Evolutionary conservation across 1,140 invertebrate genomes (phyloP), one percentile per base, ranked within the genome.

Genomic region (Lucilia sericata): DNA sequence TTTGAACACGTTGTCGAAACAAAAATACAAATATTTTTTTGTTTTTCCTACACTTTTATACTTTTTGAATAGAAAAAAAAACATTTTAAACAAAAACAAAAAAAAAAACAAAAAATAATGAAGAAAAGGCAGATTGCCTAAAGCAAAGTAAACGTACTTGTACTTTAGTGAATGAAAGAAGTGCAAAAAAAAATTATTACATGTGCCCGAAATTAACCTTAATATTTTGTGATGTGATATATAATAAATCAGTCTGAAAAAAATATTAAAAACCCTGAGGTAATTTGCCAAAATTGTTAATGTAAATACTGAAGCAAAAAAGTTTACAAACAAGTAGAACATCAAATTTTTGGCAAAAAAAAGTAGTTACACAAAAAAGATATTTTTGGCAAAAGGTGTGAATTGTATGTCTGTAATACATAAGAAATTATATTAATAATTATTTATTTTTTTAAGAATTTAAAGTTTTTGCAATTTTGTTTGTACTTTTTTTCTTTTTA

Each of bases 131-230:
- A n/a, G n/a, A n/a, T n/a, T n/a, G n/a, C n/a, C n/a, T n/a, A n/a
- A n/a, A n/a, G n/a, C n/a, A n/a, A n/a, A n/a, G n/a, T n/a, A n/a
- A n/a, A n/a, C n/a, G n/a, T n/a, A n/a, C n/a, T n/a, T n/a, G n/a
- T n/a, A n/a, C n/a, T n/a, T n/a, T n/a, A n/a, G n/a, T n/a, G n/a
- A n/a, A n/a, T n/a, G n/a, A n/a, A n/a, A n/a, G n/a, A n/a, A n/a
- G n/a, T n/a, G n/a, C n/a, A n/a, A 30, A 30, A 75, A 75, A 75
- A 75, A 21, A 25, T 74, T 10, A 13, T 30, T 75, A 75, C 74
- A 75, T 75, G 74, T 75, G 25, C 4, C 25, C 9, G 74, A 75
- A 75, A 75, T 75, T 75, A 75, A 75, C 74, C 74, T 75, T 30
- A 75, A 75, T 75, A 34, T 75, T 75, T 30, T 30, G 25, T 30